Evolutionary conservation across 1,140 invertebrate species (phyloP).

Genomic region (Halesus radiatus): DNA sequence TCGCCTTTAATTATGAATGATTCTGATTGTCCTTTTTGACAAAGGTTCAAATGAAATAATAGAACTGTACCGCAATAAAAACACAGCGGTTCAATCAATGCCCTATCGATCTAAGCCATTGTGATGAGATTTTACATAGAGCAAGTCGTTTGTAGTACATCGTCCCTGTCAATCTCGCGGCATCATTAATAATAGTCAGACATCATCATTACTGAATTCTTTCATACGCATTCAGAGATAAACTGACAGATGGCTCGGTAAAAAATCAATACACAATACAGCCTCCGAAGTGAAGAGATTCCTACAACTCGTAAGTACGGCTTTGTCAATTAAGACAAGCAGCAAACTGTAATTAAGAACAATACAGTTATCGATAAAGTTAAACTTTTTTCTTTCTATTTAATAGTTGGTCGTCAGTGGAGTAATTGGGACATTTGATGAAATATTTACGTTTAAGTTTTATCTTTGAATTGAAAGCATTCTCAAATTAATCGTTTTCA

Average conservation of each 20-base stretch:
- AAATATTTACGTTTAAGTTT: no score
- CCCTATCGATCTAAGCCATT: neutral
- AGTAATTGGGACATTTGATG: no score
- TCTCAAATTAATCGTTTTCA: no score
- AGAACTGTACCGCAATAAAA: neutral
- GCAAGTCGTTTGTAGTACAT: slow-evolving; percentile 5
- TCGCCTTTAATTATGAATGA: no score
- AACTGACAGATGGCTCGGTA: slow-evolving; percentile 25
- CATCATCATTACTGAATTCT: slow-evolving; percentile 33
- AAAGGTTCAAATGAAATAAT: neutral
- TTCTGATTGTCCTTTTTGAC: no score
- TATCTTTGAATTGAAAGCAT: no score
- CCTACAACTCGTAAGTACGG: no score
- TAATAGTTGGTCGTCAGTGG: no score
- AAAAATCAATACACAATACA: slow-evolving; percentile 29
- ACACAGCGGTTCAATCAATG: slow-evolving; percentile 19
- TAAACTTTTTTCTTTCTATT: no score
- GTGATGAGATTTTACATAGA: slow-evolving; percentile 6
- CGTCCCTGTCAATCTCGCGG: slow-evolving; percentile 17
- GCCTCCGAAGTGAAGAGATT: neutral
- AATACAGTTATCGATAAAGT: neutral
- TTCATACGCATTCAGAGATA: slow-evolving; percentile 16
- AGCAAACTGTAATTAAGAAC: slow-evolving; percentile 7
- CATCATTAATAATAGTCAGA: slow-evolving; percentile 36
- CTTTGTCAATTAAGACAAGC: neutral